phyloP scores from a whole-genome alignment of 92 coral and sea anemone genomes.

The Galaxea fascicularis region DNA sequence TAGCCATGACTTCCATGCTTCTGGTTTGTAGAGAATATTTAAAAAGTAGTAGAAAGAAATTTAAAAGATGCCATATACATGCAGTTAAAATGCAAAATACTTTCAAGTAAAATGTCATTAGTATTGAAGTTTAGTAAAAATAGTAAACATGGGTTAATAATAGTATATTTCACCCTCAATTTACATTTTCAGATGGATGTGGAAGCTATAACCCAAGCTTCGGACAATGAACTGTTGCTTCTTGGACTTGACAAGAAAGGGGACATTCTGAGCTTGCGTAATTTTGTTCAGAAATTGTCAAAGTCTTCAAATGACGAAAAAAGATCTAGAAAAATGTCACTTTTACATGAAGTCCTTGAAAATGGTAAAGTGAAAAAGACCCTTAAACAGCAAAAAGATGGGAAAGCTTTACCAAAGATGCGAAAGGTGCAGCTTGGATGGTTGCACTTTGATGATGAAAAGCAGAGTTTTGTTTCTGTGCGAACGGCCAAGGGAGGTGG shows the following conservation, averaged over 20 bases:
- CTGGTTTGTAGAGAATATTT: no score
- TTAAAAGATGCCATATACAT: neutral
- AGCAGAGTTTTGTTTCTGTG: constrained; percentile 47
- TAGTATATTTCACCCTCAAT: neutral
- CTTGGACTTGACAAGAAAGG: constrained; percentile 54
- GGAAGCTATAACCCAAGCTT: constrained; percentile 47
- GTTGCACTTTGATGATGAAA: constrained; percentile 49
- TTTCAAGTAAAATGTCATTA: constrained; percentile 1
- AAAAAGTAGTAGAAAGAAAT: no score
- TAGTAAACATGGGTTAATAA: neutral
- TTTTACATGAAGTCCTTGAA: constrained; percentile 37
- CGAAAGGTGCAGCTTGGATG: constrained; percentile 55
- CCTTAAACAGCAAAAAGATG: constrained; percentile 43
- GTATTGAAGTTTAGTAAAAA: neutral
- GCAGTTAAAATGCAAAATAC: neutral
- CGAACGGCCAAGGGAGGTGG: constrained; percentile 62
- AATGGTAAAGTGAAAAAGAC: constrained; percentile 37
- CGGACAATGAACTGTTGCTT: constrained; percentile 44
- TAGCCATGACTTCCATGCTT: neutral
- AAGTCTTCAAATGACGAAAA: constrained; percentile 35
- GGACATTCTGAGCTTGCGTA: constrained; percentile 51
- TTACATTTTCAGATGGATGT: constrained; percentile 50
- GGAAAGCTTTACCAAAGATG: constrained; percentile 20
- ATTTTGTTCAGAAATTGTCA: constrained; percentile 39
- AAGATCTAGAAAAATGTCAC: constrained; percentile 49